phyloP scores from a whole-genome alignment of 2,113 vertebrate species.

The Crypturellus undulatus region DNA sequence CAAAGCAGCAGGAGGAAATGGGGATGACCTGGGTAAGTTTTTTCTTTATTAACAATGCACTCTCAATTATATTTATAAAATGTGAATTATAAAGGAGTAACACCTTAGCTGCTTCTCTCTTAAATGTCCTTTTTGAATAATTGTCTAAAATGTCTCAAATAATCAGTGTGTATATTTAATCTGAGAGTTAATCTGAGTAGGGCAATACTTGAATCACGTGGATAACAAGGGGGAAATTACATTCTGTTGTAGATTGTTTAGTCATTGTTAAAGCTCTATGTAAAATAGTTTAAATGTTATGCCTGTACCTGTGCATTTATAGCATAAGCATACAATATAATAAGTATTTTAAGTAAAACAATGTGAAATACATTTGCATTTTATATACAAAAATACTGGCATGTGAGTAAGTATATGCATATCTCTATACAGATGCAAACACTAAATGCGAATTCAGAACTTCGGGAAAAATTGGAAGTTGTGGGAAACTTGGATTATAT shows the following conservation, averaged over 20 bases:
- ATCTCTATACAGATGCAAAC: rapidly evolving
- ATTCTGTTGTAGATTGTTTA: neutral
- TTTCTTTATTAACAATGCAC: neutral
- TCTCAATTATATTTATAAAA: neutral
- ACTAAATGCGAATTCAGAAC: neutral
- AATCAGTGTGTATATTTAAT: neutral
- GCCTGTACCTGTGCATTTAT: neutral
- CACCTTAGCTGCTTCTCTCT: neutral
- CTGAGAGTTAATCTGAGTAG: neutral
- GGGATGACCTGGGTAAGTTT: slow-evolving; percentile 83
- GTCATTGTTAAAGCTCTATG: neutral
- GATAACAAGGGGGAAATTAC: neutral
- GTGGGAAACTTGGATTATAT: neutral
- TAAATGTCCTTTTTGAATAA: neutral
- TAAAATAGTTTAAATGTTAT: neutral
- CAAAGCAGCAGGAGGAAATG: slow-evolving; percentile 76
- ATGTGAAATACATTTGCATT: neutral
- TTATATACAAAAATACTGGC: neutral
- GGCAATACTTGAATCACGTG: neutral
- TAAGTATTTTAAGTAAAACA: neutral
- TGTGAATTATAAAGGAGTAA: neutral
- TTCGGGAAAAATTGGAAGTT: neutral
- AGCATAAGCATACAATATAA: neutral
- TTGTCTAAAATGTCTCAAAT: neutral
- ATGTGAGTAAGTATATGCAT: neutral